Conservation (phyloP, 1,140 invertebrate genomes). For the Eciton burchellii region DNA sequence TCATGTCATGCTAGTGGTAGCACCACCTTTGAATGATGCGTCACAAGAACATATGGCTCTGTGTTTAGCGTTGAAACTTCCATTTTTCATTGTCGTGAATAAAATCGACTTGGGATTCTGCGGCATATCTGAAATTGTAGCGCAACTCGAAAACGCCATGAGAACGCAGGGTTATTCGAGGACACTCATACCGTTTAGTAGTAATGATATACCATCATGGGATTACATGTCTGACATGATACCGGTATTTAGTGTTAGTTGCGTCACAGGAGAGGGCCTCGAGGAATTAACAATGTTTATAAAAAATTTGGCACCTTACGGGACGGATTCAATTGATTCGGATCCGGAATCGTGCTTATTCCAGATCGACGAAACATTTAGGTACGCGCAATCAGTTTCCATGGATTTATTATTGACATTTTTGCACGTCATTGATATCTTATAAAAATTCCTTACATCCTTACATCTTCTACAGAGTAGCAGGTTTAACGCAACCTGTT, state of each 20-base stretch:
- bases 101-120: conserved; percentile 93
- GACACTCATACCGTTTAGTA: conserved; percentile 89
- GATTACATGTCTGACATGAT: conserved; percentile 89
- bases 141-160: conserved; percentile 88
- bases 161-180: conserved; percentile 88
- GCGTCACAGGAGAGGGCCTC: conserved; percentile 95
- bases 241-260: conserved; percentile 98
- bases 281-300: conserved; percentile 92
- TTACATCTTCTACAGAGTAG: conserved; percentile 85
- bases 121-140: conserved; percentile 85
- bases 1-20: conserved; percentile 96
- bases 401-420: background rate
- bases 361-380: conserved; percentile 97
- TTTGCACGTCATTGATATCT: conserved; percentile 13
- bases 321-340: conserved; percentile 75
- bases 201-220: conserved; percentile 89
- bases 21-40: conserved; percentile 83
- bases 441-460: background rate
- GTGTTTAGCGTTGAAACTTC: conserved; percentile 93
- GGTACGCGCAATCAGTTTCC: conserved; percentile 70
- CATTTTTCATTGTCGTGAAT: conserved; percentile 95
- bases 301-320: conserved; percentile 78
- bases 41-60: conserved; percentile 93
- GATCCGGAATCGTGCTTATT: conserved; percentile 91
- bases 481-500: conserved; percentile 91